These are phyloP conservation scores for Teleopsis dalmanni DNA, from an alignment of 1,140 invertebrate genomes.

Conservation along the genomic window DNA sequence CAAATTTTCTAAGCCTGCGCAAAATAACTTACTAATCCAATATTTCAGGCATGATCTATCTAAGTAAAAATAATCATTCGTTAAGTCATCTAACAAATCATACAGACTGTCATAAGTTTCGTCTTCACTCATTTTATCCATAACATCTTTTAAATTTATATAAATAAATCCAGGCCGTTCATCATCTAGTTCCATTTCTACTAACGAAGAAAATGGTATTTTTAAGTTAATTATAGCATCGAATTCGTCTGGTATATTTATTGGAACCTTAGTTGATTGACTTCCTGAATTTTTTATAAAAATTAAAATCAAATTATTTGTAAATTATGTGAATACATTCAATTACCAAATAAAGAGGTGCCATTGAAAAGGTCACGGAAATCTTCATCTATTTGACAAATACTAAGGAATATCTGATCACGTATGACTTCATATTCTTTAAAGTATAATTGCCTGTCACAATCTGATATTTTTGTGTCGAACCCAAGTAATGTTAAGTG, in stretches of 20 bases:
- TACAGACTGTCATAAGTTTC: not conserved
- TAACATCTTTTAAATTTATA: slow-evolving; percentile 17
- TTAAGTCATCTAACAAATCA: slow-evolving; percentile 9
- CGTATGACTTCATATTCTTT: slow-evolving; percentile 13
- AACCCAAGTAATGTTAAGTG: not conserved
- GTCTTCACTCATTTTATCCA: not conserved
- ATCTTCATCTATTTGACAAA: slow-evolving; percentile 1
- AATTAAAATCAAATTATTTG: not conserved
- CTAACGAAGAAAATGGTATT: slow-evolving; percentile 14
- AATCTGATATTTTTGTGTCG: slow-evolving; percentile 1
- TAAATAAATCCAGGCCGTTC: slow-evolving; percentile 18
- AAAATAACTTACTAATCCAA: slow-evolving; percentile 17
- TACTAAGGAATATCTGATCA: slow-evolving; percentile 9
- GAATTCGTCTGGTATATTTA: slow-evolving; percentile 15
- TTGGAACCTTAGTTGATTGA: slow-evolving; percentile 13
- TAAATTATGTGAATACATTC: not conserved
- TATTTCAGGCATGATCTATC: slow-evolving; percentile 7
- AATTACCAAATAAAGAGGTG: slow-evolving; percentile 17
- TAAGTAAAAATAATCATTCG: slow-evolving; percentile 10
- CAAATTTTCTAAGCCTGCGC: not conserved
- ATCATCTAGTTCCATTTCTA: slow-evolving; percentile 9
- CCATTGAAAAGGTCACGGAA: slow-evolving; percentile 13
- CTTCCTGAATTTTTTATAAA: slow-evolving; percentile 15
- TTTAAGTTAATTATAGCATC: slow-evolving; percentile 22
- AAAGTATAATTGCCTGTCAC: not conserved